Base-by-base conservation (phyloP, 1,140 invertebrate genomes). In the Procambarus clarkii region DNA sequence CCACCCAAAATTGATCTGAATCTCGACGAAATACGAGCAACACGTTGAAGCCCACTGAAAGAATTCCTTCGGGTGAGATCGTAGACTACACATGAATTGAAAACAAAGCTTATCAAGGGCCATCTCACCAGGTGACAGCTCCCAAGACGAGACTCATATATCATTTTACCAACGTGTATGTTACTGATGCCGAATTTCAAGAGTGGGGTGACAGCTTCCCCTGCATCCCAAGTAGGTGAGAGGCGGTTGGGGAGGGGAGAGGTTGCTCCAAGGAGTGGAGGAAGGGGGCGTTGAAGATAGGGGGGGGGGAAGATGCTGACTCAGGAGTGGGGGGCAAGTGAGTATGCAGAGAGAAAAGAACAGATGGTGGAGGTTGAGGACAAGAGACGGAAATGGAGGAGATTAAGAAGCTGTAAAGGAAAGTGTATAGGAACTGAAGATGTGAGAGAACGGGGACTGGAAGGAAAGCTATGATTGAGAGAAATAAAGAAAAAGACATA, bases 111-210 rank as follows among this genome's bases (percentile, higher is more conserved):
- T 81, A 81, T 81, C 79, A 45, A 34, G n/a, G 24, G 79, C 7
- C 34, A 81, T 74, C 69, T 81, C 79, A 50, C 48, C 79, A 58
- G 48, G 79, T 81, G 79, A 81, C 79, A 81, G 24, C 48, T 11
- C 21, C 48, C 21, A 0, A 13, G 79, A 81, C 79, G 48, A 45
- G 15, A 13, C 2, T 34, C 79, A 81, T 81, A 54, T 81, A 81
- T 81, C 79, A 81, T 81, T 81, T 81, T 81, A 54, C 79, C 79
- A 81, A 81, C 79, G 24, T 81, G 79, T 81, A 81, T 81, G 79
- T 45, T 81, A 81, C 79, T 81, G 79, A 81, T 81, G 79, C 79
- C 79, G 79, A 81, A 81, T 81, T 81, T 81, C 79, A 81, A 81
- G 48, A 81, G 79, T 54, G 79, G 79, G 79, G 24, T 81, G 79